Base-by-base conservation (phyloP, 1,140 invertebrate species). In the Trachelipus rathkii region DNA sequence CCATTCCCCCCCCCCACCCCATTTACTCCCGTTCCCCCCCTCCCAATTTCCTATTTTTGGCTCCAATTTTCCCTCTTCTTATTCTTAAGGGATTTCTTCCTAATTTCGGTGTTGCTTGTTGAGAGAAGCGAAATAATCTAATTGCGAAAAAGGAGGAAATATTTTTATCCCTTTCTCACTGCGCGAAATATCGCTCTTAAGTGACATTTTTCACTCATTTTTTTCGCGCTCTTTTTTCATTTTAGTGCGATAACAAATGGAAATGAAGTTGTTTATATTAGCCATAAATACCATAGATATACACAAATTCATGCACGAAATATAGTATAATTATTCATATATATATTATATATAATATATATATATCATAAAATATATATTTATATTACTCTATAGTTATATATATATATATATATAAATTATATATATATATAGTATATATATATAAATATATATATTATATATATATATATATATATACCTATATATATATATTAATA, bases 31-130 rank as follows among this genome's bases (percentile, higher is more conserved):
- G n/a, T 69, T 69, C 23, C 19, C 23, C 23, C 19, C 23, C 67
- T 21, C 19, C 8, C 10, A 24, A 50, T 24, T 11, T 24, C 68
- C 33, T 24, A 11, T 70, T 13, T 70, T 43, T 70, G 10, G 21
- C 68, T 70, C 1, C 23, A 24, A 15, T 21, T 70, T 43, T 70
- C 68, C 67, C 2, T 70, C 10, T 44, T 71, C 69, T 68, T 10
- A 21, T 24, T 68, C 23, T 71, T 24, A 13, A 60, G 50, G 50
- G 50, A 60, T 60, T 19, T 19, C 11, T 1, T 8, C 50, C 50
- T 60, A 60, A 60, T 60, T 60, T 60, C 50, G 11, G 50, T 60
- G 50, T 60, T 60, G 50, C 50, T 60, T 60, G 50, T 60, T 8
- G 50, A 19, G 19, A 19, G 11, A 13, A 60, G 11, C 50, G 19